phyloP scores from a whole-genome alignment of 2,797 vertebrate species.

The Myoxocephalus aenaeus region DNA sequence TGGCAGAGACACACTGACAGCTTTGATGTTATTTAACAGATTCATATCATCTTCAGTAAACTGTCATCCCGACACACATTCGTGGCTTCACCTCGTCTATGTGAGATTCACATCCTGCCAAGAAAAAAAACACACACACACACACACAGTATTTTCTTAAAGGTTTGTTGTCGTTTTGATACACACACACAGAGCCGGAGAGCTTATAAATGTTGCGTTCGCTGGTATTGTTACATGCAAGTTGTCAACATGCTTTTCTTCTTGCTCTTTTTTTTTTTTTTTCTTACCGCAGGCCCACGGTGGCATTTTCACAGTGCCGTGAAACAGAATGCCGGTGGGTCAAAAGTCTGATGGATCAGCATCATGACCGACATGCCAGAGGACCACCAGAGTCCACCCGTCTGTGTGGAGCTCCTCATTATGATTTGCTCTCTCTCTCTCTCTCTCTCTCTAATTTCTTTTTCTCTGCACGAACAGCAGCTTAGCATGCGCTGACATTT shows the following conservation, averaged over 20 bases:
- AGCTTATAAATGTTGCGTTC: neutral
- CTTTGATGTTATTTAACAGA: slow-evolving; percentile 70
- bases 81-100: slow-evolving; percentile 54
- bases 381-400: slow-evolving; percentile 54
- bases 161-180: too few species aligned
- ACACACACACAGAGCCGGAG: slow-evolving; percentile 14
- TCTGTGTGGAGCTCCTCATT: slow-evolving; percentile 43
- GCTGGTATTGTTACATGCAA: slow-evolving; percentile 21
- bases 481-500: slow-evolving; percentile 80
- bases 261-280: neutral
- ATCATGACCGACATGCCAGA: slow-evolving; percentile 51
- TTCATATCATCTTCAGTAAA: slow-evolving; percentile 66
- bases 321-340: slow-evolving; percentile 60
- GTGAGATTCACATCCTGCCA: slow-evolving; percentile 43
- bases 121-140: neutral
- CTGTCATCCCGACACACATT: slow-evolving; percentile 48
- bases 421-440: slow-evolving; percentile 37
- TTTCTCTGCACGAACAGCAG: slow-evolving; percentile 68
- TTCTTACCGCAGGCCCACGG: slow-evolving; percentile 16
- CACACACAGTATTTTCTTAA: too few species aligned
- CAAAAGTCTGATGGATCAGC: slow-evolving; percentile 53
- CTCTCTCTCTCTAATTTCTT: slow-evolving; percentile 2
- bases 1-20: slow-evolving; percentile 63
- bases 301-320: slow-evolving; percentile 59
- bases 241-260: slow-evolving; percentile 13